Percentiles rank a stretch among this genome's conserved stretches.
These are phyloP conservation scores for Amphipyra berbera DNA, from an alignment of 2,888 invertebrate species.

Conservation along the genomic window DNA sequence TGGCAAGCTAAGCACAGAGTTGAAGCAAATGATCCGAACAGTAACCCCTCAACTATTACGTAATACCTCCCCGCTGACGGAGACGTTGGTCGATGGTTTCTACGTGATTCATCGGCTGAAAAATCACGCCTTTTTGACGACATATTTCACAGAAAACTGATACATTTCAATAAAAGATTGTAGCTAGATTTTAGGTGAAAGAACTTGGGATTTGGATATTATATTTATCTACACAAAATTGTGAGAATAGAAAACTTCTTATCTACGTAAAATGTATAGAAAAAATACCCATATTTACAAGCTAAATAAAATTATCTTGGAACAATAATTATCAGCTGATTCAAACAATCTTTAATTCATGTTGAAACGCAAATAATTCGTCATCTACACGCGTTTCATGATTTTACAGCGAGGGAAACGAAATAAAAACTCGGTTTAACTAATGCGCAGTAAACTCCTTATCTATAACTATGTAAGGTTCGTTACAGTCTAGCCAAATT, in stretches of 20 bases:
- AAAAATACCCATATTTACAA: too few species aligned
- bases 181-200: too few species aligned
- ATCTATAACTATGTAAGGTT: conserved; percentile 34
- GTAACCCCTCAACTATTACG: conserved; percentile 40
- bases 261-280: too few species aligned
- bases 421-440: conserved; percentile 32
- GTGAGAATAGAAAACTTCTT: too few species aligned
- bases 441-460: conserved; percentile 39
- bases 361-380: conserved; percentile 15
- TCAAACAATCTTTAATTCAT: conserved; percentile 6
- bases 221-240: too few species aligned
- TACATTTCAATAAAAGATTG: too few species aligned
- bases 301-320: too few species aligned
- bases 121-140: conserved; percentile 8
- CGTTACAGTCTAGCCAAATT: conserved; percentile 40
- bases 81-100: conserved; percentile 15
- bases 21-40: conserved; percentile 40
- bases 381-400: conserved; percentile 21
- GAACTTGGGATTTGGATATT: too few species aligned
- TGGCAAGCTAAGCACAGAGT: conserved; percentile 36
- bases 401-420: conserved; percentile 20
- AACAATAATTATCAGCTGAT: conserved; percentile 3
- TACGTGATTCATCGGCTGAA: conserved; percentile 21
- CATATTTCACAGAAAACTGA: neutral
- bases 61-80: conserved; percentile 19